Evolutionary conservation across 2,797 vertebrate genomes (phyloP), one percentile per base, ranked within the genome.

Genomic region (Erpetoichthys calabaricus): DNA sequence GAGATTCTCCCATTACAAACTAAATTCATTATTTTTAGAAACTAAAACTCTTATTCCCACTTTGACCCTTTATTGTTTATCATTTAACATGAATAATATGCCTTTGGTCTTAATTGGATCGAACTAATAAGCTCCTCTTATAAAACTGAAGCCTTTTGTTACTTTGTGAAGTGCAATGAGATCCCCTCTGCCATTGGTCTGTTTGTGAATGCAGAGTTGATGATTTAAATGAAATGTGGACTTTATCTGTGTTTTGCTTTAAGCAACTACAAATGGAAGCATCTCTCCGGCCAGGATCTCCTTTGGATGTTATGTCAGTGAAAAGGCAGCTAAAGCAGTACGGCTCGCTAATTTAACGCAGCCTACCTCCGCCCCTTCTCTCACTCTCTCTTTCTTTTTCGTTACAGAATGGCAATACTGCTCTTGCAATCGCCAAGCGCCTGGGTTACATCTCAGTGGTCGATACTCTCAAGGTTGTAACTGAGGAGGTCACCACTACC

Each of bases 391-490:
- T 63, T 60, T 56, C 59, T 63, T 60, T 62, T 59, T 65, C 53
- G 56, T 70, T 70, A 49, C 80, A 99, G 96, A 98, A 99, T 71
- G 96, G 96, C 8, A 99, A 99, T 83, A 99, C 95, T 0, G 95
- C 96, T 60, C 77, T 99, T 76, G 92, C 94, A 0, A 99, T 99
- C 2, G 94, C 96, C 49, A 86, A 88, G 64, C 86, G 96, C 5
- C 86, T 99, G 69, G 96, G 96, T 64, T 99, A 99, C 68, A 99
- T 99, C 78, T 99, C 96, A 0, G 96, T 99, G 69, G 96, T 99
- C 8, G 96, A 98, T 70, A 99, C 95, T 0, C 83, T 99, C 73
- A 92, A 86, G 80, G 91, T 98, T 51, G 90, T 98, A 51, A 98
- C 96, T 0, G 94, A 98, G 75, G 96, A 98, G 71, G 86, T 92